Percentiles rank a stretch among this genome's conserved stretches.
phyloP scores from a whole-genome alignment of 2,888 invertebrate genomes.

The Agrotis ipsilon region DNA sequence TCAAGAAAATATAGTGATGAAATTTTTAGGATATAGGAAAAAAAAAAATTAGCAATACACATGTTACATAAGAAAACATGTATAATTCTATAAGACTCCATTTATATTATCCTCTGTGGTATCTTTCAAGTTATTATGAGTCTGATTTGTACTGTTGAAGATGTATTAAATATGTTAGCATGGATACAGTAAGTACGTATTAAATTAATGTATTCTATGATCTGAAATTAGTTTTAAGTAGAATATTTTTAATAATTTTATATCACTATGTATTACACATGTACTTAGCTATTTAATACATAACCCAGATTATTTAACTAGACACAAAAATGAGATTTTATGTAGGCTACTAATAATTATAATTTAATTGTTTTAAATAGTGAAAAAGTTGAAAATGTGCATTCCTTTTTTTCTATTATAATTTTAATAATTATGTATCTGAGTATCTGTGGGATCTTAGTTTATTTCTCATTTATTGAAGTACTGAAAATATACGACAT shows the following conservation, averaged over 20 bases:
- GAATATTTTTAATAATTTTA: constrained; percentile 12
- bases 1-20: no score
- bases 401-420: constrained; percentile 35
- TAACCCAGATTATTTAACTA: constrained; percentile 15
- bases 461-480: constrained; percentile 1
- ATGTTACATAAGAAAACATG: no score
- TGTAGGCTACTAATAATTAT: constrained; percentile 6
- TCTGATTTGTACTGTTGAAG: constrained; percentile 19
- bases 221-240: constrained; percentile 47
- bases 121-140: not conserved
- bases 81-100: no score
- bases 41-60: no score
- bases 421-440: constrained; percentile 7
- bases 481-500: not conserved
- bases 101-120: not conserved
- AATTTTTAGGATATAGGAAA: no score
- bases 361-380: not conserved
- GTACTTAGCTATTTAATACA: not conserved
- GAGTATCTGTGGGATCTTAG: not conserved
- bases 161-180: constrained; percentile 19
- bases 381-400: not conserved
- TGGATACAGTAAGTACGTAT: constrained; percentile 7
- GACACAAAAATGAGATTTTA: constrained; percentile 29
- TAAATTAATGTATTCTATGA: constrained; percentile 34
- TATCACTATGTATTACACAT: not conserved